Percentiles rank a stretch among this genome's conserved stretches.
Evolutionary conservation across 1,140 invertebrate species (phyloP).

Genomic region (Zaprionus ghesquierei): DNA sequence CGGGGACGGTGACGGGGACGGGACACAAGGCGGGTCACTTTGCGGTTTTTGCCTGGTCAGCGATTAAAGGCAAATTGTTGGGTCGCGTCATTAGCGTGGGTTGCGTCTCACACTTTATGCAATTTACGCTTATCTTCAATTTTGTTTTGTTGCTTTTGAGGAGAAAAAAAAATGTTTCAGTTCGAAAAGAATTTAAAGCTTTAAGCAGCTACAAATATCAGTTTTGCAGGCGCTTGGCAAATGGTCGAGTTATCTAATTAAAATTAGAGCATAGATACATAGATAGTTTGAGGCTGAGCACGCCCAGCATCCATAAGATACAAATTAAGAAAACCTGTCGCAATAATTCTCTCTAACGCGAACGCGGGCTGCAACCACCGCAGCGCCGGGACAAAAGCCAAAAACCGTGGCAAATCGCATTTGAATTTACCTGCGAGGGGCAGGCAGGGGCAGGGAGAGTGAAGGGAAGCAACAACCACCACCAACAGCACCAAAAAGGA

Average conservation of each 20-base stretch:
- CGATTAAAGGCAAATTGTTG: constrained; percentile 47
- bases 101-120: not conserved
- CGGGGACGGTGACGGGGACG: not conserved
- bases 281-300: not conserved
- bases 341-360: constrained; percentile 51
- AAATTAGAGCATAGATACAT: too few relatives aligned
- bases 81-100: constrained; percentile 44
- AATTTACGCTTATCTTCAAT: constrained; percentile 44
- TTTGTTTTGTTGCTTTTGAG: constrained; percentile 14
- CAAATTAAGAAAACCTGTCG: constrained; percentile 71
- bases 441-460: not conserved
- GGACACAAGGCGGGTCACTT: not conserved
- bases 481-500: constrained; percentile 79
- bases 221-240: not conserved
- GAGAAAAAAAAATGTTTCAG: not conserved
- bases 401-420: constrained; percentile 82
- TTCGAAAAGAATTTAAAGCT: not conserved
- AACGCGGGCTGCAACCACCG: constrained; percentile 24
- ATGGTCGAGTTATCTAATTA: constrained; percentile 10
- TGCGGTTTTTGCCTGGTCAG: constrained; percentile 25
- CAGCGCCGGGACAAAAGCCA: constrained; percentile 44
- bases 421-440: constrained; percentile 74
- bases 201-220: not conserved
- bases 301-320: constrained; percentile 30
- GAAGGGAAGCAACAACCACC: constrained; percentile 44